Evolutionary conservation across 2,888 invertebrate genomes (phyloP).

Genomic region (Lithophane socia): DNA sequence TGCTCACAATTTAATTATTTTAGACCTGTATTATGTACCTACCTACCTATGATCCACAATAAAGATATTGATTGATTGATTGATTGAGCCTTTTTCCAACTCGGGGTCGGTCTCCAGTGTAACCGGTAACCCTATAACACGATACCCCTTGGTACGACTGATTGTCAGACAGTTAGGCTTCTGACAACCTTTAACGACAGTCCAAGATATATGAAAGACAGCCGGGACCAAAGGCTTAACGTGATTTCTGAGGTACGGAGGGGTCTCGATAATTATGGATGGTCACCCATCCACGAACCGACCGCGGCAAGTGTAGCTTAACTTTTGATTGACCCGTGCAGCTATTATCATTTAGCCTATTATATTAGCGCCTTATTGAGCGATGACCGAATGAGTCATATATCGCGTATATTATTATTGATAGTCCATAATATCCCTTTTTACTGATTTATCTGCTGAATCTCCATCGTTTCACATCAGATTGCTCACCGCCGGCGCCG

Average conservation of each 20-base stretch:
- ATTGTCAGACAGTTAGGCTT: neutral
- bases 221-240: neutral
- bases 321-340: neutral
- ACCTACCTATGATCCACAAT: too few species aligned
- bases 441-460: neutral
- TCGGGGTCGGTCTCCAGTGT: too few species aligned
- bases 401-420: neutral
- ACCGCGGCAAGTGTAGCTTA: neutral
- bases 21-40: too few species aligned
- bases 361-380: too few species aligned
- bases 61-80: too few species aligned
- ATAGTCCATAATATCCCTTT: neutral
- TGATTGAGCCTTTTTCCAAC: too few species aligned
- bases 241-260: neutral
- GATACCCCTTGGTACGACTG: neutral
- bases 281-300: neutral
- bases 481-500: neutral
- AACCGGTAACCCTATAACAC: neutral
- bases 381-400: neutral
- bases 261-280: neutral
- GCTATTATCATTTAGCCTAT: neutral
- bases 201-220: neutral
- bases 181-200: neutral
- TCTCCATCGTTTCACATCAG: neutral
- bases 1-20: too few species aligned